Evolutionary conservation across 2,888 invertebrate species (phyloP).

Genomic region (Microctonus hyperodae): DNA sequence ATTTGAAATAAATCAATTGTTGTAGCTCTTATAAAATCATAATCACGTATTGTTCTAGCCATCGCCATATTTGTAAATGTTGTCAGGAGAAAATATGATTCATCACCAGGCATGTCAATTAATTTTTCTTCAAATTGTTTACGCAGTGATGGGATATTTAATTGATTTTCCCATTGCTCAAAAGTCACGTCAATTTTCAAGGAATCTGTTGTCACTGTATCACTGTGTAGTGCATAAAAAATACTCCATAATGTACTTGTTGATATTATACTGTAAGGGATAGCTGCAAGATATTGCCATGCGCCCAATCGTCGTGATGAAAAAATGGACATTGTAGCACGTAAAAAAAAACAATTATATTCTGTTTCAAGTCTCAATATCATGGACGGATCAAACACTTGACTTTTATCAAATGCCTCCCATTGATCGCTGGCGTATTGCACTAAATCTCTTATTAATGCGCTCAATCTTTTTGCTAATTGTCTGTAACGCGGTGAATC

Average conservation of each 20-base stretch:
- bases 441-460: slow-evolving; percentile 74
- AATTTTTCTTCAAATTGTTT: slow-evolving; percentile 72
- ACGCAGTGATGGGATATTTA: slow-evolving; percentile 65
- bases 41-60: slow-evolving; percentile 68
- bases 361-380: slow-evolving; percentile 72
- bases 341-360: slow-evolving; percentile 76
- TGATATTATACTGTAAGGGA: slow-evolving; percentile 73
- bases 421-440: slow-evolving; percentile 78
- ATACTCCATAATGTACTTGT: slow-evolving; percentile 71
- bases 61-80: slow-evolving; percentile 83
- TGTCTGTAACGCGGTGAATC: slow-evolving; percentile 72
- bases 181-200: slow-evolving; percentile 39
- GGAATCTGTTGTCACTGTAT: slow-evolving; percentile 60
- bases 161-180: slow-evolving; percentile 63
- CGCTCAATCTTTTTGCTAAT: slow-evolving; percentile 74
- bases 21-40: slow-evolving; percentile 71
- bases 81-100: slow-evolving; percentile 79
- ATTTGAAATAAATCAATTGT: slow-evolving; percentile 77
- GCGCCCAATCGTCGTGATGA: slow-evolving; percentile 76
- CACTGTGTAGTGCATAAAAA: slow-evolving; percentile 71
- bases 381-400: slow-evolving; percentile 64
- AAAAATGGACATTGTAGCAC: slow-evolving; percentile 75
- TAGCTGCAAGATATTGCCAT: slow-evolving; percentile 82
- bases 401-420: slow-evolving; percentile 65
- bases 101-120: slow-evolving; percentile 72